These are phyloP conservation scores for Noctilio leporinus DNA, from an alignment of 2,113 vertebrate genomes.

Conservation along the genomic window DNA sequence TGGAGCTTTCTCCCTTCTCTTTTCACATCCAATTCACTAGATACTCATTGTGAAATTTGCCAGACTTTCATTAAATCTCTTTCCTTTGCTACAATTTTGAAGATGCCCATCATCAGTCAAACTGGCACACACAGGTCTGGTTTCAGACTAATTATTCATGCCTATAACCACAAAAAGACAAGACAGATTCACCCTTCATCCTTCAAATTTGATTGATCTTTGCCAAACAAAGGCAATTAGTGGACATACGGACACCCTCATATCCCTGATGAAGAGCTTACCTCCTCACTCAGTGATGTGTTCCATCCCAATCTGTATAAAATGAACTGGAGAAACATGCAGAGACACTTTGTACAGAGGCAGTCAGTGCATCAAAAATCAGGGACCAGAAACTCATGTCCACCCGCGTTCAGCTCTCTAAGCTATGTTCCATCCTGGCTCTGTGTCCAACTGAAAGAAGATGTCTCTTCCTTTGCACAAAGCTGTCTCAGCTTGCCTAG, in stretches of 20 bases:
- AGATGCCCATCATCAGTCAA: conserved; percentile 5
- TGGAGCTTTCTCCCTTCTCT: background rate
- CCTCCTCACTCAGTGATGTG: background rate
- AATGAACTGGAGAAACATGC: background rate
- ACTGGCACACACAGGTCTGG: background rate
- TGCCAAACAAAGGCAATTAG: conserved; percentile 18
- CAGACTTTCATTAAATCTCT: conserved; percentile 29
- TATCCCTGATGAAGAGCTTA: conserved; percentile 7
- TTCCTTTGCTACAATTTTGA: background rate
- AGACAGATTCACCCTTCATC: background rate
- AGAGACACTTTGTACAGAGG: background rate
- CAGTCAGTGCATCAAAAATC: background rate
- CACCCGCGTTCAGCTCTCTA: background rate
- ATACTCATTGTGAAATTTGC: conserved; percentile 7
- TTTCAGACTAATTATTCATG: background rate
- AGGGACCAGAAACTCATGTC: too few species aligned
- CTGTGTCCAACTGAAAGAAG: background rate
- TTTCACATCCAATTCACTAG: conserved; percentile 23
- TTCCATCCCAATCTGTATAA: conserved; percentile 20
- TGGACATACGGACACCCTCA: background rate
- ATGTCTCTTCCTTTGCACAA: background rate
- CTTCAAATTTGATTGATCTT: background rate
- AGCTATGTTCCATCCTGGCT: background rate
- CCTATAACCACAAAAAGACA: background rate
- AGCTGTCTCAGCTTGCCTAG: background rate